These are phyloP conservation scores for Corythornis madagascariensis DNA, from an alignment of 2,113 vertebrate genomes.

Conservation along the genomic window DNA sequence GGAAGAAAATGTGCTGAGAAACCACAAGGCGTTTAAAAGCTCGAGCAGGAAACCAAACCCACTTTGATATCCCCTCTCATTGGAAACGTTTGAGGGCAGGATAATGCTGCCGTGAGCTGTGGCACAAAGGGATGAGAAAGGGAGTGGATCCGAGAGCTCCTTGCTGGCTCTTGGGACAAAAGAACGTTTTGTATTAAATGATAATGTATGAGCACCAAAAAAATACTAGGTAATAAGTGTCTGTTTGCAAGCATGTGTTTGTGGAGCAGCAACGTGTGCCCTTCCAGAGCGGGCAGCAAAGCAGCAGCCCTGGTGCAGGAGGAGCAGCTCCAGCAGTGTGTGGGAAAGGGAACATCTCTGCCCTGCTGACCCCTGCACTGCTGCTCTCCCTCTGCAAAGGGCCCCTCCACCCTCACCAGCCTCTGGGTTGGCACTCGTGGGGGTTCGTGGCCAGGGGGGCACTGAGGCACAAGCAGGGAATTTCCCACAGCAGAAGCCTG, in stretches of 20 bases:
- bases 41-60: slow-evolving; percentile 20
- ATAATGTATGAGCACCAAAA: neutral
- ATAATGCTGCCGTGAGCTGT: slow-evolving; percentile 32
- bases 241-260: neutral
- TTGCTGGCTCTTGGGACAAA: neutral
- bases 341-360: neutral
- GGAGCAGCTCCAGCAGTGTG: neutral
- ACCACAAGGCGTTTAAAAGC: slow-evolving; percentile 45
- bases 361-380: accelerated
- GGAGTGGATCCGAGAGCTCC: neutral
- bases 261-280: accelerated
- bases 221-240: neutral
- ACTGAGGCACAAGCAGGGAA: neutral
- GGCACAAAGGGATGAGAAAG: slow-evolving; percentile 22
- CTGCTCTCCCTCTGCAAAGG: neutral
- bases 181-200: neutral
- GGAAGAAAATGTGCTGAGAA: slow-evolving; percentile 49
- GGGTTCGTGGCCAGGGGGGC: neutral
- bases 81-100: slow-evolving; percentile 12
- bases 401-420: neutral
- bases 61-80: slow-evolving; percentile 61
- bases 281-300: neutral
- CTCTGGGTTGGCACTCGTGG: accelerated
- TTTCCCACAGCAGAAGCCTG: accelerated
- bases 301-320: neutral